These are phyloP conservation scores for Coracias cyanogaster DNA, from an alignment of 2,797 vertebrate genomes.

Conservation along the genomic window DNA sequence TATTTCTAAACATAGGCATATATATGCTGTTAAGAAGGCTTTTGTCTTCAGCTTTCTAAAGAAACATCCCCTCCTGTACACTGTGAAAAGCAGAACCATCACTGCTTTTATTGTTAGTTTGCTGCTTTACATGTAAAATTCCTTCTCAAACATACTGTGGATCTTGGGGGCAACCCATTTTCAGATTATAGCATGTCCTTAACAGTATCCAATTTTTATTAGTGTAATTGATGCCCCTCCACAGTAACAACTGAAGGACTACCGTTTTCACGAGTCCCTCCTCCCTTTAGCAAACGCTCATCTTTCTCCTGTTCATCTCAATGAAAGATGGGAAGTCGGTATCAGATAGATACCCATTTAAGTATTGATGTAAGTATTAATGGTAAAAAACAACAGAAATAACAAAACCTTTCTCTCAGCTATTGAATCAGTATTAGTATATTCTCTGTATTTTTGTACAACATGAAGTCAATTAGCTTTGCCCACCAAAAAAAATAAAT, in stretches of 20 bases:
- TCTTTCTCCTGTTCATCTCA: neutral
- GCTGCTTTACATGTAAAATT: neutral
- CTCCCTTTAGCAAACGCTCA: neutral
- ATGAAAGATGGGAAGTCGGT: neutral
- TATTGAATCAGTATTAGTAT: neutral
- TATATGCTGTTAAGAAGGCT: neutral
- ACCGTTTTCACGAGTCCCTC: neutral
- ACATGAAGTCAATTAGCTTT: neutral
- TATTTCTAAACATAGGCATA: neutral
- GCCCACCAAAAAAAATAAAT: neutral
- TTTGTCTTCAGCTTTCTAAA: neutral
- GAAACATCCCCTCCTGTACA: neutral
- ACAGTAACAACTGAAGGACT: neutral
- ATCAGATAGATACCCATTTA: neutral
- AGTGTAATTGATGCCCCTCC: neutral
- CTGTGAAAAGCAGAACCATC: neutral
- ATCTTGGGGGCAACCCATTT: fast-evolving
- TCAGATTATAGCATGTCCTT: neutral
- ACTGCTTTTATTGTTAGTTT: neutral
- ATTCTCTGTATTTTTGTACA: neutral
- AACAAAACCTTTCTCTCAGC: neutral
- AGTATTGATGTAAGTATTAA: neutral
- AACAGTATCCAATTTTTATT: neutral
- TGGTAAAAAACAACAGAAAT: neutral
- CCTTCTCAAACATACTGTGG: neutral